These are phyloP conservation scores for Ephydatia muelleri DNA, from an alignment of 37 sponge, comb jelly and placozoan genomes.

Conservation along the genomic window DNA sequence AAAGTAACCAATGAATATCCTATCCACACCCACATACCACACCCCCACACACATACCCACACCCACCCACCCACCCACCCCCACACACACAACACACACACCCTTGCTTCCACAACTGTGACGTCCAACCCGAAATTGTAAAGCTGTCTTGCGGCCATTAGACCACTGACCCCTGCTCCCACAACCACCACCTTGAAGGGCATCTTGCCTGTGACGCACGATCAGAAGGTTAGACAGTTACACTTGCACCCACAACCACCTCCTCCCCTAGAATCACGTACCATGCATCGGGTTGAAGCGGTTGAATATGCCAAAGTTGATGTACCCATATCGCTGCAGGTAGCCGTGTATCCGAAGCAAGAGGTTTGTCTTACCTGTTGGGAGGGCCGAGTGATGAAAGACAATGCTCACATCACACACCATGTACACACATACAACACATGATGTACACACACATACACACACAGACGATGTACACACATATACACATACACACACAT, in stretches of 20 bases:
- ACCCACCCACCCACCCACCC: slow-evolving; percentile 6
- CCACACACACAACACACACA: slow-evolving; percentile 26
- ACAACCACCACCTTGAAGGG: slow-evolving; percentile 93
- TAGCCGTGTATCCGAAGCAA: slow-evolving; percentile 85
- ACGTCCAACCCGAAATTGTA: slow-evolving; percentile 93
- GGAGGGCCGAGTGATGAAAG: not conserved
- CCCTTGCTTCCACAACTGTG: slow-evolving; percentile 90
- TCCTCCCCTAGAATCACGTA: slow-evolving; percentile 2
- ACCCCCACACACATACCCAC: too few species aligned
- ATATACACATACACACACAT: too few species aligned
- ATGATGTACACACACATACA: too few species aligned
- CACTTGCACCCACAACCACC: not conserved
- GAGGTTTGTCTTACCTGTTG: slow-evolving; percentile 70
- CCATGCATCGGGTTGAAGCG: slow-evolving; percentile 72
- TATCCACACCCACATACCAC: too few species aligned
- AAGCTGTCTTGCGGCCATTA: slow-evolving; percentile 95
- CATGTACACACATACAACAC: too few species aligned
- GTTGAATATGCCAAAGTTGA: slow-evolving; percentile 92
- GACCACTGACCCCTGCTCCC: slow-evolving; percentile 94
- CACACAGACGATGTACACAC: too few species aligned
- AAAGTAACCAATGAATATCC: not conserved
- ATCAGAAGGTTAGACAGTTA: not conserved
- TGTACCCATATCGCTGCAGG: slow-evolving; percentile 90
- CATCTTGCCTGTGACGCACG: slow-evolving; percentile 67
- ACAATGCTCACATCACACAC: not conserved